These are phyloP conservation scores for Pyrrhura leucotis DNA, from an alignment of 2,797 vertebrate genomes.

Conservation along the genomic window DNA sequence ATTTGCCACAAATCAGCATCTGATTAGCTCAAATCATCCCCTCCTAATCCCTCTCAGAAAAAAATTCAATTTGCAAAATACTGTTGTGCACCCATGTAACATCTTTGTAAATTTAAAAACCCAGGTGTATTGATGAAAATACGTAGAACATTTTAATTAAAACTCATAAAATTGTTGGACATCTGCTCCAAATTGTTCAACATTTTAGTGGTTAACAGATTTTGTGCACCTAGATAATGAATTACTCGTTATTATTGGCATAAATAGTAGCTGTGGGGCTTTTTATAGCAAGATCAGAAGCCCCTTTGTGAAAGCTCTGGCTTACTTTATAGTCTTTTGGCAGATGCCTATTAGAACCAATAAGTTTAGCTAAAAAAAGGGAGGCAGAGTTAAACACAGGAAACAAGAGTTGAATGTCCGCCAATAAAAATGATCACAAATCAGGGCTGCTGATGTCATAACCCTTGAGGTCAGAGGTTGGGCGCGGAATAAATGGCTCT, in stretches of 20 bases:
- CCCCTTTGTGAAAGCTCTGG: slow-evolving; percentile 78
- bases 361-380: slow-evolving; percentile 71
- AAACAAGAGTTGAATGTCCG: slow-evolving; percentile 82
- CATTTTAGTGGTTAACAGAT: slow-evolving; percentile 77
- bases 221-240: slow-evolving; percentile 80
- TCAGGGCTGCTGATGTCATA: slow-evolving; percentile 83
- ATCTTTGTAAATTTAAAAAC: slow-evolving; percentile 70
- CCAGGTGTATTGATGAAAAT: slow-evolving; percentile 71
- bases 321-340: slow-evolving; percentile 77
- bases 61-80: slow-evolving; percentile 68
- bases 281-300: slow-evolving; percentile 77
- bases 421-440: slow-evolving; percentile 84
- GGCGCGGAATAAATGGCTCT: slow-evolving; percentile 76
- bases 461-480: slow-evolving; percentile 82
- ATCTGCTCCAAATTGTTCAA: slow-evolving; percentile 79
- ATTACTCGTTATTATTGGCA: slow-evolving; percentile 75
- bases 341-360: slow-evolving; percentile 80
- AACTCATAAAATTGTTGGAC: slow-evolving; percentile 76
- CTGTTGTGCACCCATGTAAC: slow-evolving; percentile 55
- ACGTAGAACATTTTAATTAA: slow-evolving; percentile 75
- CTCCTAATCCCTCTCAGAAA: slow-evolving; percentile 69
- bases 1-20: slow-evolving; percentile 72
- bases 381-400: slow-evolving; percentile 80
- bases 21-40: slow-evolving; percentile 77
- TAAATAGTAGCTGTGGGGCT: slow-evolving; percentile 75